Percentiles rank a stretch among this genome's conserved stretches.
Evolutionary conservation across 1,140 invertebrate species (phyloP).

Genomic region (Microplitis demolitor): DNA sequence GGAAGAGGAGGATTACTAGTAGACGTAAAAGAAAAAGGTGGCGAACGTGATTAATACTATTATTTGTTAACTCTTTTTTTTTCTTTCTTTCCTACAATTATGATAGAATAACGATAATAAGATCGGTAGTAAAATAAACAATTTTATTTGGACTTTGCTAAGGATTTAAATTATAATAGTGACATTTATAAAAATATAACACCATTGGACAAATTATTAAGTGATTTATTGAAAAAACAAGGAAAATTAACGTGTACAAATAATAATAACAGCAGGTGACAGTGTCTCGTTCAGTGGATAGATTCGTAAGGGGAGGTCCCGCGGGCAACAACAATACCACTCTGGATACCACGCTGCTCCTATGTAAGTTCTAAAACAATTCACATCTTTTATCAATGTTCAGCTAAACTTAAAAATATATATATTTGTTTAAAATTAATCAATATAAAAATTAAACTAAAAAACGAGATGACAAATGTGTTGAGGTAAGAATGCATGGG

Average conservation of each 20-base stretch:
- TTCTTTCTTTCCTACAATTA: background rate
- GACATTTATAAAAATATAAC: background rate
- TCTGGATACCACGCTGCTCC: slow-evolving; percentile 62
- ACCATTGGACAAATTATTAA: background rate
- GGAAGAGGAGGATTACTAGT: slow-evolving; percentile 8
- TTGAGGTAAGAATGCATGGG: background rate
- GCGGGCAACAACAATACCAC: slow-evolving; percentile 55
- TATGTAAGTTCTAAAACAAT: slow-evolving; percentile 50
- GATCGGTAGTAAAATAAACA: background rate
- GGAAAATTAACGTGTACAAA: background rate
- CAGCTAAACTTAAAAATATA: too few species aligned
- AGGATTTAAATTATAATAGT: too few species aligned
- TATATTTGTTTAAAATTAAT: background rate
- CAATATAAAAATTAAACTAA: background rate
- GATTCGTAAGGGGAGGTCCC: slow-evolving; percentile 49
- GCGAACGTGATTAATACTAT: background rate
- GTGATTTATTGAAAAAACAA: background rate
- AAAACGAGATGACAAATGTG: background rate
- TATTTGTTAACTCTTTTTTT: background rate
- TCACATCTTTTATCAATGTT: too few species aligned
- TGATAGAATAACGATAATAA: background rate
- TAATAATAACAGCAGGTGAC: slow-evolving; percentile 35
- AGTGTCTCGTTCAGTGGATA: slow-evolving; percentile 54
- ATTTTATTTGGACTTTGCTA: background rate
- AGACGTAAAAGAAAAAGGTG: background rate